These are phyloP conservation scores for Tragelaphus oryx DNA, from an alignment of 2,797 vertebrate genomes.

Conservation along the genomic window DNA sequence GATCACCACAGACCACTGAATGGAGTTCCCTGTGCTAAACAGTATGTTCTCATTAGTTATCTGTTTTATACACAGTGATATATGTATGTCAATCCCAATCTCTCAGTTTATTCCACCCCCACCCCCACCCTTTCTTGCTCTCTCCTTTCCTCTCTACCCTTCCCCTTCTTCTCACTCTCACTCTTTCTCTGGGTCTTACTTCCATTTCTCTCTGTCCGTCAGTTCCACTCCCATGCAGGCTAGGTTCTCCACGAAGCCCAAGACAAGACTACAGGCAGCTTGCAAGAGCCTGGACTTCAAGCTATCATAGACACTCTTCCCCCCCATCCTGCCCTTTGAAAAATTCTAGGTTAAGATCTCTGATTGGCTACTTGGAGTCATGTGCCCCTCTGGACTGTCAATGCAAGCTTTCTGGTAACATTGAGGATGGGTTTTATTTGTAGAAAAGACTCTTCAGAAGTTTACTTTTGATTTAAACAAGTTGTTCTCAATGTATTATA, in stretches of 20 bases:
- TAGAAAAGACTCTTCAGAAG: neutral
- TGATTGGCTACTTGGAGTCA: neutral
- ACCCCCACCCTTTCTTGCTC: neutral
- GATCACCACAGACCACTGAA: neutral
- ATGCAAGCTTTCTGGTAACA: neutral
- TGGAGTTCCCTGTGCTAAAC: neutral
- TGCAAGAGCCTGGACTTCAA: neutral
- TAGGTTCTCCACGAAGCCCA: neutral
- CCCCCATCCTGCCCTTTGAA: neutral
- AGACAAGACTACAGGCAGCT: neutral
- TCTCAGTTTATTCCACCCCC: neutral
- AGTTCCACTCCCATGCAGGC: neutral
- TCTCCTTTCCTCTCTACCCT: neutral
- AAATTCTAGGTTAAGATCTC: neutral
- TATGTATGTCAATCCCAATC: neutral
- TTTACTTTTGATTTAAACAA: conserved; percentile 32
- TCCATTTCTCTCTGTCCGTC: neutral
- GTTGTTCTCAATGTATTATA: neutral
- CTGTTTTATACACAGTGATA: neutral
- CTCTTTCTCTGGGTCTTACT: neutral
- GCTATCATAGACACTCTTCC: neutral
- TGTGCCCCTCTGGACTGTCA: neutral
- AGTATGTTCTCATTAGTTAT: neutral
- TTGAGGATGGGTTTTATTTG: neutral
- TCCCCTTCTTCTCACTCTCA: neutral